Base-by-base conservation (phyloP, 1,140 invertebrate genomes). In the Drosophila bipectinata region DNA sequence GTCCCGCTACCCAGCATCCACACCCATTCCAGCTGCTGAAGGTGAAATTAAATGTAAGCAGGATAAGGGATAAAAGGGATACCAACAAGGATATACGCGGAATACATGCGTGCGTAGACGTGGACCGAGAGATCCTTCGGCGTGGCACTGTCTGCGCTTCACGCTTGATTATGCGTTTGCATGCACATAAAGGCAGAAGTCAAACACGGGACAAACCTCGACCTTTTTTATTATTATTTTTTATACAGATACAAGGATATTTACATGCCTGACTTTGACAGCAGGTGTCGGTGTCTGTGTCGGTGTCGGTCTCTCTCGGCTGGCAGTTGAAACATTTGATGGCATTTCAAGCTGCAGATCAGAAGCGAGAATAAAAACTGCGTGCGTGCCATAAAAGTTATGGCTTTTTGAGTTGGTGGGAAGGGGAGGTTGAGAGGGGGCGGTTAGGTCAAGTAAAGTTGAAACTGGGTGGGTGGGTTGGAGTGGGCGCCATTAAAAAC, bases 31-130 rank as follows among this genome's bases (percentile, higher is more conserved):
- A 61, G 63, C 63, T 7, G 5, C 26, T 28, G 26, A 82, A 87
- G 82, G 82, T 88, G 71, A 88, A 87, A 88, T 88, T 88, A 88
- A 87, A 87, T 88, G 83, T 87, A 82, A 87, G 82, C 81, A 81
- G 69, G 54, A 68, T 34, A 68, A 69, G 73, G 61, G 58, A 68
- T 78, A 47, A 56, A 52, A 18, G 66, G 59, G 58, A 41, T 49
- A 60, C 18, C 47, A 44, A 15, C 39, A 44, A 15, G 39, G 39
- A 44, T 44, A 44, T 14, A 44, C 41, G 15, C 14, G 41, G 41
- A 24, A 32, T 56, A 71, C 67, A 64, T 75, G 69, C 60, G 66
- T 79, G 69, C 56, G 49, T 48, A 21, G 39, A 41, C 39, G 39
- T 41, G 39, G 39, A 41, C 39, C 12, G 60, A 66, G 64, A 37